Conservation (phyloP, 2,113 vertebrate species). For the Calidris pugnax region DNA sequence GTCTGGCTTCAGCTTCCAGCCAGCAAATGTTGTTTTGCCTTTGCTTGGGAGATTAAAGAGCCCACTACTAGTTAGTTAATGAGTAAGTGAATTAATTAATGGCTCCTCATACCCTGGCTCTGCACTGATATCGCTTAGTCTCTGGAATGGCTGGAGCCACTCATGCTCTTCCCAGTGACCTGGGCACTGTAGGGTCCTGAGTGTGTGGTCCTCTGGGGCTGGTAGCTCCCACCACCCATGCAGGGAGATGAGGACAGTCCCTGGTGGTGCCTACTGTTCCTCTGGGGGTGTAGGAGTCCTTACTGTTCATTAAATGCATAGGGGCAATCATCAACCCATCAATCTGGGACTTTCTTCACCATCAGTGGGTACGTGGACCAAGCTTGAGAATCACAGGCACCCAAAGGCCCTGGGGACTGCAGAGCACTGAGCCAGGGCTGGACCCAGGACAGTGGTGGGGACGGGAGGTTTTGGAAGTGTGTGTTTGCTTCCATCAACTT, state of each 20-base stretch:
- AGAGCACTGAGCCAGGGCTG: not conserved
- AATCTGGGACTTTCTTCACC: not conserved
- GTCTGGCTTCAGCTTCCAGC: not conserved
- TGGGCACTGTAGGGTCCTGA: not conserved
- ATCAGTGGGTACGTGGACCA: not conserved
- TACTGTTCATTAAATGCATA: fast-evolving
- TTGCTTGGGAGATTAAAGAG: slow-evolving; percentile 22
- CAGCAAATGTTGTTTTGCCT: not conserved
- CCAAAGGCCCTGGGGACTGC: not conserved
- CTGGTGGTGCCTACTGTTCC: not conserved
- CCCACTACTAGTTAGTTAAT: slow-evolving; percentile 23
- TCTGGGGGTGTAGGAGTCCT: not conserved
- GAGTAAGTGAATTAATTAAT: slow-evolving; percentile 47
- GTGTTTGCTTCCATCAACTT: not conserved
- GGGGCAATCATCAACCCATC: not conserved
- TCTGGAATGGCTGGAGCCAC: not conserved
- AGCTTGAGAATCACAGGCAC: not conserved
- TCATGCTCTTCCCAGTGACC: not conserved
- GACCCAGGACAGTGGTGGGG: not conserved
- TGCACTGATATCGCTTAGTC: not conserved
- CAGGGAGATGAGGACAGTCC: not conserved
- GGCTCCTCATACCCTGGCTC: slow-evolving; percentile 16
- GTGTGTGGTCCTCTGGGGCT: not conserved
- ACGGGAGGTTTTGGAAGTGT: fast-evolving
- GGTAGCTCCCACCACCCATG: not conserved